These are phyloP conservation scores for Spinus pinus DNA, from an alignment of 2,797 vertebrate genomes.

Conservation along the genomic window DNA sequence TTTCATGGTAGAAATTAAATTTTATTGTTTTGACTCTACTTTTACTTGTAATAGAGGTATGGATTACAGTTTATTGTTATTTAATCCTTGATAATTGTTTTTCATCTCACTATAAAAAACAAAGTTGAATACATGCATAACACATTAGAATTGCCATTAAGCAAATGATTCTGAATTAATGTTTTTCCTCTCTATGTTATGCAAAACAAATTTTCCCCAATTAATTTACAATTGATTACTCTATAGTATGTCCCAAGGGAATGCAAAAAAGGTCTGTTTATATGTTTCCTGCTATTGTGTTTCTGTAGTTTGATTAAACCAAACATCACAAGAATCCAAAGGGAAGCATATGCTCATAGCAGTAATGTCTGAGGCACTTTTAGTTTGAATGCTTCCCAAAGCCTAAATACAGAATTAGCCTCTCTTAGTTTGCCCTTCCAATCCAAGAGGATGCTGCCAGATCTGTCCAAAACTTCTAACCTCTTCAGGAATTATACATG, in stretches of 20 bases:
- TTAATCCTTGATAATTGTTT: conserved; percentile 68
- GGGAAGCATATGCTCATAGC: not conserved
- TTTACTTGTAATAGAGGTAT: conserved; percentile 41
- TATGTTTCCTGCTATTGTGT: conserved; percentile 22
- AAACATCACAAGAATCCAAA: not conserved
- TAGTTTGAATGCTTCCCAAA: not conserved
- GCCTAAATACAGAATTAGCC: not conserved
- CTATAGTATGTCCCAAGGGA: conserved; percentile 63
- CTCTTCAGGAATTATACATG: not conserved
- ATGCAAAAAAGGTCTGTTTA: not conserved
- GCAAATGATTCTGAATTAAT: conserved; percentile 71
- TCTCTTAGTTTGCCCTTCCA: not conserved
- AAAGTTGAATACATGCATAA: conserved; percentile 68
- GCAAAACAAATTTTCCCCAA: conserved; percentile 69
- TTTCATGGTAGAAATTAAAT: conserved; percentile 49
- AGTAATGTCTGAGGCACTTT: not conserved
- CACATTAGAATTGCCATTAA: conserved; percentile 74
- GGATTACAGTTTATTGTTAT: conserved; percentile 61
- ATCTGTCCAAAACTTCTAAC: not conserved
- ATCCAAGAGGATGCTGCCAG: not conserved
- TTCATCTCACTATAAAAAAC: conserved; percentile 65
- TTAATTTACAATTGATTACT: conserved; percentile 77
- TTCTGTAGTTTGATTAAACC: conserved; percentile 57
- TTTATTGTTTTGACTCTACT: conserved; percentile 39
- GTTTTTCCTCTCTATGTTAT: conserved; percentile 63